Evolutionary conservation across 53 echinoderm and acorn worm species (phyloP), one percentile per base, ranked within the genome.

Genomic region (Antedon mediterranea): DNA sequence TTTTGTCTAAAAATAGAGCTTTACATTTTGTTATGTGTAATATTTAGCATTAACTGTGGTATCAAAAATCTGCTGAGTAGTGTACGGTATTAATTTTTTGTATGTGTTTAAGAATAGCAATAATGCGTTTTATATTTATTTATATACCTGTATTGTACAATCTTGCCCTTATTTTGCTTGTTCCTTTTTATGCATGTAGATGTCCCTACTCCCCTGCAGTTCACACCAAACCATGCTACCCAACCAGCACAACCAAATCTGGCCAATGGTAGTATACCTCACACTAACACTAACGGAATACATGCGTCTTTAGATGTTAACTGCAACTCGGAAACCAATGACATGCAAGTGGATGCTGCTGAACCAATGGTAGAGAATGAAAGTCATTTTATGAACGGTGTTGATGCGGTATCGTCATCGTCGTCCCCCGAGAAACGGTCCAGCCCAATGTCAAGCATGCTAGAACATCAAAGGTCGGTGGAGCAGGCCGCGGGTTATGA

Each of bases 381-480:
- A 23, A 57, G 57, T 18, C 57, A 57, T 26, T 57, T 57, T 57
- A 57, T 57, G 57, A 57, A 57, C 23, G 57, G 57, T 18, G 20
- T 57, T 8, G 57, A 57, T 26, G 41, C 41, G 5, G n/a, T n/a
- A n/a, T n/a, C n/a, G n/a, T 6, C 37, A 4, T 15, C 57, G 57
- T 57, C 57, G 9, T 5, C 5, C 5, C 41, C 5, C 13, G 57
- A 23, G 9, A 57, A 57, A 13, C 57, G 57, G 11, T 57, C 57
- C 57, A 57, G 57, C 20, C 57, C 57, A 23, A 6, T 57, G 11
- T 57, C 57, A 18, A 57, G 57, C 23, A 57, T 57, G 57, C 29
- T 78, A 37, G 87, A 87, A 32, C 87, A 87, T 72, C 57, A 33
- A 29, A 71, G 76, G 15, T 83, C 75, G 34, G 83, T 87, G 13